A percentile compares a stretch with the other conserved stretches of the same genome.
Conservation (phyloP, 2,888 invertebrate genomes). For the Agrochola lychnidis region DNA sequence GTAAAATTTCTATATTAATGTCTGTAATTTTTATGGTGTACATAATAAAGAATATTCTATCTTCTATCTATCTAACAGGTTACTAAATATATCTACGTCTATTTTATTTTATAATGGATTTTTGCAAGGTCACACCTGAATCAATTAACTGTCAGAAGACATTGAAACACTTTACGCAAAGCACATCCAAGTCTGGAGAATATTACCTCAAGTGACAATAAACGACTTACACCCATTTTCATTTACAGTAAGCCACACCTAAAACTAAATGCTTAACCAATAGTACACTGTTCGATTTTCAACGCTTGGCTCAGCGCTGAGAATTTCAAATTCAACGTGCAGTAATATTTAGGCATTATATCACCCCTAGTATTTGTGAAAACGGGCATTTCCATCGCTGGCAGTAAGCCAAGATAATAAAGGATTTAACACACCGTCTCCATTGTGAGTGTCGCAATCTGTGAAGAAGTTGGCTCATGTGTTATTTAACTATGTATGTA, state of each 20-base stretch:
- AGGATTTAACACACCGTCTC: conserved; percentile 19
- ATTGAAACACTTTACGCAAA: conserved; percentile 1
- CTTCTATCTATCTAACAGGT: too few relatives aligned
- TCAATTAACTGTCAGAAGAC: too few relatives aligned
- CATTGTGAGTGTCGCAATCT: not conserved
- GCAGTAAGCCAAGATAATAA: conserved; percentile 38
- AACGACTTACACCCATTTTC: not conserved
- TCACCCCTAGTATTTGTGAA: not conserved
- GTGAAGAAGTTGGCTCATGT: not conserved
- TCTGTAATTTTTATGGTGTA: too few relatives aligned
- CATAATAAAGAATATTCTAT: too few relatives aligned
- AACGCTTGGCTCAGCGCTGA: not conserved
- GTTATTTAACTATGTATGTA: conserved; percentile 6
- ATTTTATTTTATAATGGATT: too few relatives aligned
- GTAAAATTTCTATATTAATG: too few relatives aligned
- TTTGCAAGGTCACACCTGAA: too few relatives aligned
- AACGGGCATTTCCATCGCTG: not conserved
- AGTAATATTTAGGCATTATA: not conserved
- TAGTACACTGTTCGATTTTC: not conserved
- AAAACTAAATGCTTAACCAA: not conserved
- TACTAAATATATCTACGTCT: too few relatives aligned
- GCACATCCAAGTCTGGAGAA: not conserved
- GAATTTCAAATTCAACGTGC: not conserved
- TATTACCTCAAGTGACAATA: conserved; percentile 20
- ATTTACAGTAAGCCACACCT: not conserved